Conservation (phyloP, 2,888 invertebrate species). For the Dicroscelio sp. region DNA sequence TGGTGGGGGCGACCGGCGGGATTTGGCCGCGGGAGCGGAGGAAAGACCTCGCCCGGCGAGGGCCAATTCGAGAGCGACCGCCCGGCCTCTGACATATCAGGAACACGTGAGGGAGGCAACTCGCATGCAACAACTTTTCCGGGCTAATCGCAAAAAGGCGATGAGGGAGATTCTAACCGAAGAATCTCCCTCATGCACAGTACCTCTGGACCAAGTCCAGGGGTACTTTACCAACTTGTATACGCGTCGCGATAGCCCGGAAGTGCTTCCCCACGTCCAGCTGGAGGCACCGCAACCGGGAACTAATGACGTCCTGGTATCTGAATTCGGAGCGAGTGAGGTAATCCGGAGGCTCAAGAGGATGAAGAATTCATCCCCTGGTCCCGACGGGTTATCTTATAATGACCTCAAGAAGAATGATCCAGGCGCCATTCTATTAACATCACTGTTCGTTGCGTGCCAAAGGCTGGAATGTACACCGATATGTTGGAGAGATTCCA, state of each 20-base stretch:
- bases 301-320: conserved; percentile 11
- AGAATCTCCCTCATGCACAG: conserved; percentile 41
- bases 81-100: neutral
- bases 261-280: conserved; percentile 29
- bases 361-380: conserved; percentile 71
- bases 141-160: conserved; percentile 60
- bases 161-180: conserved; percentile 72
- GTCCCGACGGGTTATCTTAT: conserved; percentile 76
- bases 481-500: conserved; percentile 66
- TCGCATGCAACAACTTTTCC: conserved; percentile 62
- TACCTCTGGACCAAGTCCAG: conserved; percentile 45
- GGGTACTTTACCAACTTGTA: conserved; percentile 49
- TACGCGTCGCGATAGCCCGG: neutral
- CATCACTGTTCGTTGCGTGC: conserved; percentile 77
- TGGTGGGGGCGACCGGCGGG: neutral
- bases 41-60: neutral
- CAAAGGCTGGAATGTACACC: conserved; percentile 68
- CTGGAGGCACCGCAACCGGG: conserved; percentile 12
- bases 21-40: neutral
- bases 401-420: conserved; percentile 76
- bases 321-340: neutral
- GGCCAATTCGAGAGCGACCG: neutral
- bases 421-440: conserved; percentile 61
- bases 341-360: conserved; percentile 44
- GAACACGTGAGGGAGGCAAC: conserved; percentile 44